Evolutionary conservation across 2,888 invertebrate genomes (phyloP).

Genomic region (Zonitis immaculata): DNA sequence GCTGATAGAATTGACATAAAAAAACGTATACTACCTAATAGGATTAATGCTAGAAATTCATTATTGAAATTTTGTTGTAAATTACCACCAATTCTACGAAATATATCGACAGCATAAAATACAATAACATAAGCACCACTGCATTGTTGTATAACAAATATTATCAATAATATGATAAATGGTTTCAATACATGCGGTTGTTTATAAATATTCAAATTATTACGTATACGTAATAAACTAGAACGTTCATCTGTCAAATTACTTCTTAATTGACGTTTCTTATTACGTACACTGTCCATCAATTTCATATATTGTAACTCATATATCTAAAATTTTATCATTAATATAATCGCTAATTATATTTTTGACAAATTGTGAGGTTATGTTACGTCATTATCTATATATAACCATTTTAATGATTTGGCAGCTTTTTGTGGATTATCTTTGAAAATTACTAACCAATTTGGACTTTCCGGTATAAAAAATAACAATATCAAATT

Average conservation of each 20-base stretch:
- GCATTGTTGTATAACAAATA: conserved; percentile 55
- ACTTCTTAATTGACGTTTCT: not conserved
- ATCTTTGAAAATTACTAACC: conserved; percentile 51
- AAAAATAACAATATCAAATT: conserved; percentile 44
- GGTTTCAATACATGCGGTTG: conserved; percentile 53
- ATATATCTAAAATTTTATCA: conserved; percentile 28
- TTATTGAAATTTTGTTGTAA: conserved; percentile 49
- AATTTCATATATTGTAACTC: conserved; percentile 28
- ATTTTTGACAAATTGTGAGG: too few species aligned
- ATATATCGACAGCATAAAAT: conserved; percentile 55
- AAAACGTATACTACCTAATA: conserved; percentile 53
- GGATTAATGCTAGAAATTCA: conserved; percentile 49
- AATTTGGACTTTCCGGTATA: conserved; percentile 57
- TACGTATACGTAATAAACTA: conserved; percentile 21
- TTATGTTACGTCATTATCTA: conserved; percentile 43
- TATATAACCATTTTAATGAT: conserved; percentile 51
- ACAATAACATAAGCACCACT: conserved; percentile 56
- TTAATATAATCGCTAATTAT: too few species aligned
- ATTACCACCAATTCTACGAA: conserved; percentile 49
- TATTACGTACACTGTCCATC: conserved; percentile 21
- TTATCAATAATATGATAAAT: conserved; percentile 46
- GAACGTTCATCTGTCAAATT: conserved; percentile 20
- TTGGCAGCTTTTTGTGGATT: conserved; percentile 39
- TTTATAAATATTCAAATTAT: conserved; percentile 31
- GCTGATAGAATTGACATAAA: conserved; percentile 52